These are phyloP conservation scores for Lepus townsendii DNA, from an alignment of 2,797 vertebrate genomes.

Conservation along the genomic window DNA sequence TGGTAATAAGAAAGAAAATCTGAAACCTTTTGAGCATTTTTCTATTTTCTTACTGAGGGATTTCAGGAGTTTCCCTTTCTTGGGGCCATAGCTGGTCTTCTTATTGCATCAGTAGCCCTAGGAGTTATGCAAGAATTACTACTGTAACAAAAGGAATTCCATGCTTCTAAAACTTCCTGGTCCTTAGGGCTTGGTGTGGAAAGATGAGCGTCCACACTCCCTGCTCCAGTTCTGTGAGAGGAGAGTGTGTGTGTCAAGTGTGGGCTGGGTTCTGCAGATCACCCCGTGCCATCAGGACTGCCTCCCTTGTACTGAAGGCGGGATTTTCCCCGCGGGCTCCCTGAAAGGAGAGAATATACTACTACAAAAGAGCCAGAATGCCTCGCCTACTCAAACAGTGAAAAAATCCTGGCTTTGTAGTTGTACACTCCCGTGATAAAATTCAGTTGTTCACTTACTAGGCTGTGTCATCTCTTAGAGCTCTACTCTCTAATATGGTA, in stretches of 20 bases:
- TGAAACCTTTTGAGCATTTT: not conserved
- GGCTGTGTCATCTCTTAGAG: not conserved
- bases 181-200: not conserved
- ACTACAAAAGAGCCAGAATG: not conserved
- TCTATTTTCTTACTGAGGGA: not conserved
- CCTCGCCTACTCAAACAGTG: not conserved
- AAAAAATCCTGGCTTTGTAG: not conserved
- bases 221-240: not conserved
- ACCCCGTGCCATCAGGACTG: accelerated
- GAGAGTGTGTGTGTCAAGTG: not conserved
- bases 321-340: not conserved
- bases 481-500: not conserved
- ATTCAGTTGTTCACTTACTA: not conserved
- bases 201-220: not conserved
- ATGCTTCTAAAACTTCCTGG: not conserved
- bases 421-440: not conserved
- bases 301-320: not conserved
- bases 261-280: not conserved
- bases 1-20: not conserved
- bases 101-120: not conserved
- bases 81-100: not conserved
- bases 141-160: not conserved
- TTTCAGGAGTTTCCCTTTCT: not conserved
- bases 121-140: not conserved
- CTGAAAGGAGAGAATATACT: not conserved